Conservation (phyloP, 2,888 invertebrate genomes). For the Podabrus alpinus region DNA sequence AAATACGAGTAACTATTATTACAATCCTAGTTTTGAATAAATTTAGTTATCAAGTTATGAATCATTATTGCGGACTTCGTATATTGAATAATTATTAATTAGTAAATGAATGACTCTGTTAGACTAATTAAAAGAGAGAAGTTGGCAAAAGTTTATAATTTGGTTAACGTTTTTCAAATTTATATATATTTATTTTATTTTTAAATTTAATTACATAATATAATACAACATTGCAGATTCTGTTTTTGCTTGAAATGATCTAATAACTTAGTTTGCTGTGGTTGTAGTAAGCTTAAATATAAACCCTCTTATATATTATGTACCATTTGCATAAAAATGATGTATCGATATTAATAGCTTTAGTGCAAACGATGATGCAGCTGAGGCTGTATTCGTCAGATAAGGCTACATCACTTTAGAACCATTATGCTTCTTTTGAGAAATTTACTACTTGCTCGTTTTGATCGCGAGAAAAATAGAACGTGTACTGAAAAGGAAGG, state of each 20-base stretch:
- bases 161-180: background rate
- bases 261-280: constrained; percentile 6
- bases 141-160: background rate
- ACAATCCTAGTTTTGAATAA: too few species aligned
- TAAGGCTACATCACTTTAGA: constrained; percentile 44
- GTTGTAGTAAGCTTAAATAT: constrained; percentile 14
- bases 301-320: constrained; percentile 23
- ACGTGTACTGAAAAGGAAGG: constrained; percentile 37
- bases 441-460: constrained; percentile 42
- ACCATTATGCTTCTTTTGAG: constrained; percentile 44
- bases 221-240: background rate
- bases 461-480: constrained; percentile 44
- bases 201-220: background rate
- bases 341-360: constrained; percentile 41
- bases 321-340: constrained; percentile 33
- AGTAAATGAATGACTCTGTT: background rate
- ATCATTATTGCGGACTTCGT: too few species aligned
- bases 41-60: too few species aligned
- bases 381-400: constrained; percentile 44
- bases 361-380: constrained; percentile 34
- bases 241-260: background rate
- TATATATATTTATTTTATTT: background rate
- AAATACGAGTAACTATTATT: too few species aligned
- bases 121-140: background rate
- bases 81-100: background rate